phyloP scores from a whole-genome alignment of 1,140 invertebrate genomes.

The Drosophila albomicans region DNA sequence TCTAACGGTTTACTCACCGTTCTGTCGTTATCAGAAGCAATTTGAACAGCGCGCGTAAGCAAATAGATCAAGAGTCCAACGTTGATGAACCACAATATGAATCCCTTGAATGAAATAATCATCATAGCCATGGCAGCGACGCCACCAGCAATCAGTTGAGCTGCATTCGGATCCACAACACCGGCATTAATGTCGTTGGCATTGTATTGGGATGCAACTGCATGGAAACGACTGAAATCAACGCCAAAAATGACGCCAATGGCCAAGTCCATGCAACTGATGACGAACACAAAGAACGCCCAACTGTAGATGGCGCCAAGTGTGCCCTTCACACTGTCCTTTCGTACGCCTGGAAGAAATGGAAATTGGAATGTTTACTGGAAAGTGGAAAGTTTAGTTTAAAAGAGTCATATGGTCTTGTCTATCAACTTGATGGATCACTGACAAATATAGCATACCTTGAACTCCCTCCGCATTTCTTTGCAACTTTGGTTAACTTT shows the following conservation, averaged over 20 bases:
- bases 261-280: conserved; percentile 77
- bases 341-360: conserved; percentile 57
- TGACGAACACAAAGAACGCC: conserved; percentile 62
- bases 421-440: conserved; percentile 34
- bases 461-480: background rate
- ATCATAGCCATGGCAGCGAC: conserved; percentile 77
- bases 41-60: conserved; percentile 51
- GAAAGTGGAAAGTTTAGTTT: no score
- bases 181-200: conserved; percentile 53
- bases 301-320: conserved; percentile 62
- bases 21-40: conserved; percentile 67
- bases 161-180: conserved; percentile 39
- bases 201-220: conserved; percentile 45
- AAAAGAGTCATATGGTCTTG: conserved; percentile 3
- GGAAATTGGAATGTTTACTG: background rate
- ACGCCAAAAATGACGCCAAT: conserved; percentile 79
- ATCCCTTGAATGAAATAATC: conserved; percentile 82
- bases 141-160: conserved; percentile 59
- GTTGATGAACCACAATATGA: conserved; percentile 78
- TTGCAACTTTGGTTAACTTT: background rate
- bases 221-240: conserved; percentile 67
- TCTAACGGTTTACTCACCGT: conserved; percentile 61
- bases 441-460: conserved; percentile 6
- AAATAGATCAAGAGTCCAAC: conserved; percentile 63
- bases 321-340: conserved; percentile 58